Evolutionary conservation across 2,888 invertebrate species (phyloP).

Genomic region (Eupithecia centaureata): DNA sequence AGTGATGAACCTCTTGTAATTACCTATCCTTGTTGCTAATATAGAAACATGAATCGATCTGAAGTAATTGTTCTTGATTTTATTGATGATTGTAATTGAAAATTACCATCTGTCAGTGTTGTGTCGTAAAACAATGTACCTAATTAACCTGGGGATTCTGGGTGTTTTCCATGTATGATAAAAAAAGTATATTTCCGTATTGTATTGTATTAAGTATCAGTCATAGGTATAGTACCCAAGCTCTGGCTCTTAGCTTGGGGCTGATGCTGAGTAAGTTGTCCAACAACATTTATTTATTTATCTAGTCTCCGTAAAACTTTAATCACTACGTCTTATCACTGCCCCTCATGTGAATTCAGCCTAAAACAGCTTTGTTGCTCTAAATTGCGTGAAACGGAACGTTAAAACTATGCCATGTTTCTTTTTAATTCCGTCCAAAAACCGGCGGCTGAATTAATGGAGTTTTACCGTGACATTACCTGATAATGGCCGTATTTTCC

Average conservation of each 20-base stretch:
- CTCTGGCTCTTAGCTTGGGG: too few relatives aligned
- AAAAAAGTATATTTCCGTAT: too few relatives aligned
- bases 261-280: too few relatives aligned
- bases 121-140: neutral
- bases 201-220: too few relatives aligned
- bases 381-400: slow-evolving; percentile 26
- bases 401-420: slow-evolving; percentile 31
- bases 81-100: too few relatives aligned
- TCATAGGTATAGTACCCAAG: too few relatives aligned
- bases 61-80: neutral
- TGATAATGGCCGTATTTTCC: slow-evolving; percentile 41
- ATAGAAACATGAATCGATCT: neutral
- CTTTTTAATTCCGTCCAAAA: slow-evolving; percentile 32
- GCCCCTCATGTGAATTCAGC: neutral
- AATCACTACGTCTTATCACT: neutral
- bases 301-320: neutral
- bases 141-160: too few relatives aligned
- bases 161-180: too few relatives aligned
- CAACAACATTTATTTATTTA: too few relatives aligned
- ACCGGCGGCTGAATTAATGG: slow-evolving; percentile 32
- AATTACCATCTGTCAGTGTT: neutral
- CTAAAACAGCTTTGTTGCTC: slow-evolving; percentile 2
- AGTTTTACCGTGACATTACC: slow-evolving; percentile 39
- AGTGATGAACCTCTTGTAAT: too few relatives aligned
- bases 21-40: too few relatives aligned